phyloP scores from a whole-genome alignment of 2,888 invertebrate species.

The Oxyteleia sp. region DNA sequence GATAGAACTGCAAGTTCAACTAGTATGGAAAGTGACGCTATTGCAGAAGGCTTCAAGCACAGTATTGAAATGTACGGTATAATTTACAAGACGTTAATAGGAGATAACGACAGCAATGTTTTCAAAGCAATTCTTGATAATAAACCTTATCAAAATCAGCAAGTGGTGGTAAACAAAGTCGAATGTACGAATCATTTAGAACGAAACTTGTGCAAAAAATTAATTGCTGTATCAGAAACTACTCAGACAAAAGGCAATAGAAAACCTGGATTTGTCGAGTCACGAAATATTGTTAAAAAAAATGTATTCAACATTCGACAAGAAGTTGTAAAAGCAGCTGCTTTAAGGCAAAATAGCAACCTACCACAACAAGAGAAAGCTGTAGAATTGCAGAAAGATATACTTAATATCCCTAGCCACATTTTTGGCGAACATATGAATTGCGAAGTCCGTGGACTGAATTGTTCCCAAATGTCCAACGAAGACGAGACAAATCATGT shows the following conservation, averaged over 20 bases:
- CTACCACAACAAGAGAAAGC: neutral
- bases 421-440: slow-evolving; percentile 72
- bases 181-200: slow-evolving; percentile 80
- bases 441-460: neutral
- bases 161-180: slow-evolving; percentile 34
- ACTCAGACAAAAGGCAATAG: neutral
- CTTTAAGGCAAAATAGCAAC: neutral
- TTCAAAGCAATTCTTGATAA: slow-evolving; percentile 7
- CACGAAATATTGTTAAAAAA: neutral
- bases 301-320: neutral
- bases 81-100: neutral
- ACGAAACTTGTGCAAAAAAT: slow-evolving; percentile 69
- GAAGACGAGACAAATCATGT: neutral
- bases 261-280: neutral
- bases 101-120: neutral
- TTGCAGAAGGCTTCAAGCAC: slow-evolving; percentile 71
- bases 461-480: neutral
- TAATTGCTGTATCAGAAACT: neutral
- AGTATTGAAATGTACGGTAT: slow-evolving; percentile 42
- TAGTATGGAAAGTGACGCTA: slow-evolving; percentile 77
- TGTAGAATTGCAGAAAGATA: slow-evolving; percentile 49
- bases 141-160: slow-evolving; percentile 30
- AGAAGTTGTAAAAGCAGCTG: neutral
- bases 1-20: slow-evolving; percentile 70
- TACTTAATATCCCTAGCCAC: slow-evolving; percentile 58